These are phyloP conservation scores for Saturnia pavonia DNA, from an alignment of 2,888 invertebrate species.

Conservation along the genomic window DNA sequence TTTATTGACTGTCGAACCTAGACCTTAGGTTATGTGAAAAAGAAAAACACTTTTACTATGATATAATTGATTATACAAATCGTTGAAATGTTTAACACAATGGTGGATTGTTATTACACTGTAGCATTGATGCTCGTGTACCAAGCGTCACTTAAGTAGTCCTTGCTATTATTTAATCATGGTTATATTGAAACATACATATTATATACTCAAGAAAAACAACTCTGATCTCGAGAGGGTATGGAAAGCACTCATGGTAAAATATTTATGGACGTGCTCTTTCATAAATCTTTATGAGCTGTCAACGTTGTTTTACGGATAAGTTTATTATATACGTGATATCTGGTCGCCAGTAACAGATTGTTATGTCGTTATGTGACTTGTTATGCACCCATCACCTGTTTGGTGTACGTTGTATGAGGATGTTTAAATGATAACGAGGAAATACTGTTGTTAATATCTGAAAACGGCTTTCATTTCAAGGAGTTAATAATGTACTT, in stretches of 20 bases:
- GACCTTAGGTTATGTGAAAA: too few relatives aligned
- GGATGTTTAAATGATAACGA: not conserved
- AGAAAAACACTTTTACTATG: too few relatives aligned
- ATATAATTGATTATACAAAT: not conserved
- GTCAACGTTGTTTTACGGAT: constrained; percentile 34
- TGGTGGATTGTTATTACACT: not conserved
- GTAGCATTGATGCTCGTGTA: not conserved
- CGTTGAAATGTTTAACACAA: not conserved
- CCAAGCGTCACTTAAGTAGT: constrained; percentile 5
- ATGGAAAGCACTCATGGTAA: constrained; percentile 26
- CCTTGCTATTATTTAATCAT: constrained; percentile 8
- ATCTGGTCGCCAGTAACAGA: constrained; percentile 22
- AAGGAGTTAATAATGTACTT: not conserved
- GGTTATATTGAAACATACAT: not conserved
- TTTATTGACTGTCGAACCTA: too few relatives aligned
- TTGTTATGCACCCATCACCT: constrained; percentile 10
- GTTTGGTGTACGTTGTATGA: not conserved
- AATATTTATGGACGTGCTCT: constrained; percentile 35
- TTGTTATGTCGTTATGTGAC: constrained; percentile 15
- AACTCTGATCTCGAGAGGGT: constrained; percentile 20
- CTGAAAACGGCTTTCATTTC: not conserved
- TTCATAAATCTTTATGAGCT: constrained; percentile 40
- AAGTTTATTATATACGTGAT: constrained; percentile 33
- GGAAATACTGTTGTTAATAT: not conserved
- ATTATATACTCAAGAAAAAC: constrained; percentile 10